A percentile compares a stretch with the other conserved stretches of the same genome.
These are phyloP conservation scores for Amblyjoppa fuscipennis DNA, from an alignment of 2,888 invertebrate genomes.

Conservation along the genomic window DNA sequence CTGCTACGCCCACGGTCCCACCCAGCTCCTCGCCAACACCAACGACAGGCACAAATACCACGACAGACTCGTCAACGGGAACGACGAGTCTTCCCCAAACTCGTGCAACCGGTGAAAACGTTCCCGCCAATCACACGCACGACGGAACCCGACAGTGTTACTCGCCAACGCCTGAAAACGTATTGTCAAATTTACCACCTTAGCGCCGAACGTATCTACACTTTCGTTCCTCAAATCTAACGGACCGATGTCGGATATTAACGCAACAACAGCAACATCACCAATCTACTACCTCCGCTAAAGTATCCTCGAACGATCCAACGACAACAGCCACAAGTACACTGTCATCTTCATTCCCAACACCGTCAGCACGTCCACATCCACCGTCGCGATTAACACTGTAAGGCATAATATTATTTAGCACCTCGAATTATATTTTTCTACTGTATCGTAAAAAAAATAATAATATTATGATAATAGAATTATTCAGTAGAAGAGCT, in stretches of 20 bases:
- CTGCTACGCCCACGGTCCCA: constrained; percentile 24
- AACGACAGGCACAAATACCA: constrained; percentile 18
- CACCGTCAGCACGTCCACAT: constrained; percentile 58
- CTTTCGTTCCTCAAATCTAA: constrained; percentile 61
- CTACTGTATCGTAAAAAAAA: constrained; percentile 76
- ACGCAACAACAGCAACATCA: constrained; percentile 51
- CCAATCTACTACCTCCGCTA: constrained; percentile 68
- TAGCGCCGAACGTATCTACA: constrained; percentile 76
- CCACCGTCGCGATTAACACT: constrained; percentile 63
- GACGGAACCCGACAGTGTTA: constrained; percentile 74
- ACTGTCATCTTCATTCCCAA: constrained; percentile 57
- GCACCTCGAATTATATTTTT: constrained; percentile 84
- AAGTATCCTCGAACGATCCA: constrained; percentile 39
- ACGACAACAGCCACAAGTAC: constrained; percentile 7
- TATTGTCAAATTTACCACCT: constrained; percentile 82
- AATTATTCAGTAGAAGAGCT: constrained; percentile 38
- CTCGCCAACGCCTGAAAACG: constrained; percentile 81
- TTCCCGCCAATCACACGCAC: constrained; percentile 67
- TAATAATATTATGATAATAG: constrained; percentile 62
- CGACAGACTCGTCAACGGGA: constrained; percentile 13
- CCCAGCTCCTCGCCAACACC: constrained; percentile 50
- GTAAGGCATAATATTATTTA: constrained; percentile 80
- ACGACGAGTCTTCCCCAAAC: constrained; percentile 69
- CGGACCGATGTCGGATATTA: constrained; percentile 59
- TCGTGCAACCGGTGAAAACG: constrained; percentile 61